Evolutionary conservation across 1,140 invertebrate species (phyloP).

Genomic region (Orius laevigatus): DNA sequence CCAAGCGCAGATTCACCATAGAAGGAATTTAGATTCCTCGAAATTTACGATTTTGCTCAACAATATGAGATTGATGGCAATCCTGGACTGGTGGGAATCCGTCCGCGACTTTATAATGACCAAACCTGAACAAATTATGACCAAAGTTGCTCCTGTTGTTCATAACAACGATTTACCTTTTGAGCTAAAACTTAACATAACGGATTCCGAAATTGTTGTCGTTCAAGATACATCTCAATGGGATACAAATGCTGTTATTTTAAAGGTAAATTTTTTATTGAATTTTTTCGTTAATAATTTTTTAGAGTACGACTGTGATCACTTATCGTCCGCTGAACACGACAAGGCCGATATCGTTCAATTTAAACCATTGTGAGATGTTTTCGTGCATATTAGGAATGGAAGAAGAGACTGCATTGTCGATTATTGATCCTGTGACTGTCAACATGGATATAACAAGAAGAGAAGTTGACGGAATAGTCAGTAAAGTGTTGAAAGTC

Average conservation of each 20-base stretch:
- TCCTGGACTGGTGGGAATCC: constrained; percentile 85
- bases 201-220: constrained; percentile 85
- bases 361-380: constrained; percentile 77
- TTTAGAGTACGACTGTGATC: constrained; percentile 68
- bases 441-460: constrained; percentile 50
- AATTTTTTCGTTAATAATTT: constrained; percentile 18
- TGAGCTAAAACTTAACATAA: constrained; percentile 85
- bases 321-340: constrained; percentile 55
- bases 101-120: constrained; percentile 60
- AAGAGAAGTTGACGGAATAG: constrained; percentile 21
- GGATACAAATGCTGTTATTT: constrained; percentile 87
- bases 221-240: constrained; percentile 75
- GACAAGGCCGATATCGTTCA: constrained; percentile 66
- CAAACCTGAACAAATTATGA: constrained; percentile 17
- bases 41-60: constrained; percentile 84
- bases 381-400: constrained; percentile 84
- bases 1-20: constrained; percentile 72
- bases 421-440: constrained; percentile 88
- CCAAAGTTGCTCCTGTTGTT: background rate
- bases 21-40: constrained; percentile 44
- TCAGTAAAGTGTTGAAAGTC: constrained; percentile 24
- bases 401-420: constrained; percentile 85
- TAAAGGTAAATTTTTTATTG: constrained; percentile 42
- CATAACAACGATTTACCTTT: constrained; percentile 33
- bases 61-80: constrained; percentile 86